These are phyloP conservation scores for Drosophila erecta DNA, from an alignment of 1,140 invertebrate genomes.

Conservation along the genomic window DNA sequence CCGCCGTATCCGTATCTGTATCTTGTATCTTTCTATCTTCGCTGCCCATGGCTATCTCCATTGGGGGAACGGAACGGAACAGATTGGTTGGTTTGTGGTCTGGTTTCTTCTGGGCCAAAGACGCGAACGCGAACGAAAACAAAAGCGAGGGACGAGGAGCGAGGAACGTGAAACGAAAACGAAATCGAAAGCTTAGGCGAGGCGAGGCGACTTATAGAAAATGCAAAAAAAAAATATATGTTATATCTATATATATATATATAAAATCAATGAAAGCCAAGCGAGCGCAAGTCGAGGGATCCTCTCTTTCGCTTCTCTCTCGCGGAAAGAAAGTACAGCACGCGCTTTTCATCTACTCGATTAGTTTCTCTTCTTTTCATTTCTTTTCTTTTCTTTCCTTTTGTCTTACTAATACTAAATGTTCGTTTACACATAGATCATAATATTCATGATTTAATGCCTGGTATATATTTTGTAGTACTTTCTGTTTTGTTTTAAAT, in stretches of 20 bases:
- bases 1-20: no score
- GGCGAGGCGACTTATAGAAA: conserved; percentile 45
- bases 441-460: conserved; percentile 45
- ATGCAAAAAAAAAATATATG: conserved; percentile 23
- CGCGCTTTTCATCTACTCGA: conserved; percentile 42
- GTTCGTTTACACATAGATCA: conserved; percentile 43
- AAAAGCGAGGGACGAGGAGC: conserved; percentile 31
- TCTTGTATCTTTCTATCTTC: no score
- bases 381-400: background rate
- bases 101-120: conserved; percentile 22
- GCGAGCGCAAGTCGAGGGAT: conserved; percentile 48
- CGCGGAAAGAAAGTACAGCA: conserved; percentile 33
- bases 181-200: conserved; percentile 52
- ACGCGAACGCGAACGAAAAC: conserved; percentile 30
- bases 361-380: conserved; percentile 23
- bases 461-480: conserved; percentile 17
- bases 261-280: conserved; percentile 53
- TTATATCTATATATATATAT: conserved; percentile 17
- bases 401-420: conserved; percentile 42
- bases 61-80: conserved; percentile 10
- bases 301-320: conserved; percentile 30
- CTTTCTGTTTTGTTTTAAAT: conserved; percentile 21
- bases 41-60: background rate
- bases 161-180: conserved; percentile 35
- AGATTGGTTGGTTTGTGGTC: conserved; percentile 7